Conservation (phyloP, 1,140 invertebrate species). For the Tribolium castaneum region DNA sequence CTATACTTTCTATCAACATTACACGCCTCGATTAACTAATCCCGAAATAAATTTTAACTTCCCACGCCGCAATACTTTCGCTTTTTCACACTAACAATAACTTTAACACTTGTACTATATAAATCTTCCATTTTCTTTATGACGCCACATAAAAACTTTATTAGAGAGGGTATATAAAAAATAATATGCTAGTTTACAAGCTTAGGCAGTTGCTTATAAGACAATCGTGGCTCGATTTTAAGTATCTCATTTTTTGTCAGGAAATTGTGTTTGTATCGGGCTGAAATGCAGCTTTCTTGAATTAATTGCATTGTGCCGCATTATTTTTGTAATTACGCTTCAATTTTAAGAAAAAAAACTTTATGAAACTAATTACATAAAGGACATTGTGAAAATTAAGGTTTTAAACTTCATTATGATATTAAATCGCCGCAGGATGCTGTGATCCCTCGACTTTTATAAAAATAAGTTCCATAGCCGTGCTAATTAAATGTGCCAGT, state of each 20-base stretch:
- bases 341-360: constrained; percentile 3
- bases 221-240: not conserved
- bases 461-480: constrained; percentile 22
- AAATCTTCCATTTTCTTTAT: not conserved
- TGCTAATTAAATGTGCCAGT: constrained; percentile 31
- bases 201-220: not conserved
- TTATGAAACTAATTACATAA: constrained; percentile 21
- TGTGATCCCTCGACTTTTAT: constrained; percentile 8
- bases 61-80: not conserved
- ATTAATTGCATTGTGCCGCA: not conserved
- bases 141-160: not conserved
- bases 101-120: not conserved
- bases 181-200: not conserved
- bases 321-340: constrained; percentile 14
- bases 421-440: constrained; percentile 15
- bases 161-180: not conserved
- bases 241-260: not conserved
- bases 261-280: not conserved
- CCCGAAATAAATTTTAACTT: not conserved
- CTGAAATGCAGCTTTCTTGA: not conserved
- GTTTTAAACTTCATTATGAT: constrained; percentile 36
- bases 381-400: constrained; percentile 30
- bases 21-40: constrained; percentile 2
- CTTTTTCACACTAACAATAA: not conserved
- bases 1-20: constrained; percentile 1